Percentiles rank a stretch among this genome's conserved stretches.
phyloP scores from a whole-genome alignment of 2,113 vertebrate species.

The Brachyistius frenatus region DNA sequence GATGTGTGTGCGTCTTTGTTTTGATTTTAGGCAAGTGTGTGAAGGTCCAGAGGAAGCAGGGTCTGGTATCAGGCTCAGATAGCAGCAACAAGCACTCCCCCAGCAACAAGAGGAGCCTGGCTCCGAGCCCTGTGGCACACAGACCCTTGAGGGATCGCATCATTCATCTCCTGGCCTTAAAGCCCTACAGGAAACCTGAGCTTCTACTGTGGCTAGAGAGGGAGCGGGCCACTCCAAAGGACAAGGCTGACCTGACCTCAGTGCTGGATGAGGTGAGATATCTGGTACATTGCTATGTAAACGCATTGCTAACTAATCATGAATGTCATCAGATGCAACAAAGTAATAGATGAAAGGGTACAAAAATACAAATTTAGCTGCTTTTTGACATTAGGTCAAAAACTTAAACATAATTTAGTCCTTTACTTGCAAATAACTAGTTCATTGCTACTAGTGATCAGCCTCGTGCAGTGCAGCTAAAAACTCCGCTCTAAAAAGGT shows the following conservation, averaged over 20 bases:
- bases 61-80: conserved; percentile 63
- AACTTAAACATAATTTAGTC: conserved; percentile 16
- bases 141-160: conserved; percentile 81
- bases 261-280: conserved; percentile 85
- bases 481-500: conserved; percentile 31
- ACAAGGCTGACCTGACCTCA: conserved; percentile 79
- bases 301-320: conserved; percentile 11
- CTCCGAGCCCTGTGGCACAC: conserved; percentile 73
- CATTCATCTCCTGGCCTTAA: conserved; percentile 83
- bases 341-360: not conserved
- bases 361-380: conserved; percentile 1
- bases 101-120: conserved; percentile 79
- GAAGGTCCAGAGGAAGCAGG: conserved; percentile 79
- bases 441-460: not conserved
- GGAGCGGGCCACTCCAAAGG: conserved; percentile 76
- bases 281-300: conserved; percentile 21
- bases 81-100: conserved; percentile 82
- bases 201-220: conserved; percentile 83
- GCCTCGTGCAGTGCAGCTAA: not conserved
- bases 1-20: conserved; percentile 46
- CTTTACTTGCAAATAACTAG: conserved; percentile 6
- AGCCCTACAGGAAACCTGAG: conserved; percentile 84
- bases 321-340: conserved; percentile 3
- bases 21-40: conserved; percentile 81
- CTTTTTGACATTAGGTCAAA: conserved; percentile 10